These are phyloP conservation scores for Lichenostomus cassidix DNA, from an alignment of 2,113 vertebrate genomes.

Conservation along the genomic window DNA sequence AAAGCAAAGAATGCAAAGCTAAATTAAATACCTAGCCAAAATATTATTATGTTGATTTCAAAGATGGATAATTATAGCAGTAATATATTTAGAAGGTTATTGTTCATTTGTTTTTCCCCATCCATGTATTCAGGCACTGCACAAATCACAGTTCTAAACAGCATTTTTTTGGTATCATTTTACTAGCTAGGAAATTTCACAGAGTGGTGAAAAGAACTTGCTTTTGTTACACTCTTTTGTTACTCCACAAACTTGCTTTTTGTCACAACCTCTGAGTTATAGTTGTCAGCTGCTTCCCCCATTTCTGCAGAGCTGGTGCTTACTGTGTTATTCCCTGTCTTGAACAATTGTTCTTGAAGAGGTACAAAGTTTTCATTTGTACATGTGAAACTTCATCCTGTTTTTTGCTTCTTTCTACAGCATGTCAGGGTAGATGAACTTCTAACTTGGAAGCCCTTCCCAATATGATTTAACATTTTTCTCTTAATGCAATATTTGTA, in stretches of 20 bases:
- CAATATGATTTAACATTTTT: not conserved
- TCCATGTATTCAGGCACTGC: fast-evolving
- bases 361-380: not conserved
- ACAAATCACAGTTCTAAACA: not conserved
- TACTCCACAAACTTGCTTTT: too few species aligned
- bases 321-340: not conserved
- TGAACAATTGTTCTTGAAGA: not conserved
- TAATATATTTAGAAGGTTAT: not conserved
- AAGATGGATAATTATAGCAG: not conserved
- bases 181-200: not conserved
- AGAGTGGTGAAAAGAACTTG: not conserved
- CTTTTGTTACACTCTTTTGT: not conserved
- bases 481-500: not conserved
- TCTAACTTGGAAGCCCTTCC: not conserved
- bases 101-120: not conserved
- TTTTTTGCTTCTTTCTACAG: not conserved
- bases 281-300: not conserved
- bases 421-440: not conserved
- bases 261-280: not conserved
- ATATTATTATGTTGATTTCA: not conserved
- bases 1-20: conserved; percentile 4
- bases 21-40: conserved; percentile 28
- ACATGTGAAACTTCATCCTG: not conserved
- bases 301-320: not conserved
- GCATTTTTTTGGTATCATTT: not conserved